Evolutionary conservation across 1,140 invertebrate species (phyloP), one percentile per base, ranked within the genome.

Genomic region (Drosophila murphyi): DNA sequence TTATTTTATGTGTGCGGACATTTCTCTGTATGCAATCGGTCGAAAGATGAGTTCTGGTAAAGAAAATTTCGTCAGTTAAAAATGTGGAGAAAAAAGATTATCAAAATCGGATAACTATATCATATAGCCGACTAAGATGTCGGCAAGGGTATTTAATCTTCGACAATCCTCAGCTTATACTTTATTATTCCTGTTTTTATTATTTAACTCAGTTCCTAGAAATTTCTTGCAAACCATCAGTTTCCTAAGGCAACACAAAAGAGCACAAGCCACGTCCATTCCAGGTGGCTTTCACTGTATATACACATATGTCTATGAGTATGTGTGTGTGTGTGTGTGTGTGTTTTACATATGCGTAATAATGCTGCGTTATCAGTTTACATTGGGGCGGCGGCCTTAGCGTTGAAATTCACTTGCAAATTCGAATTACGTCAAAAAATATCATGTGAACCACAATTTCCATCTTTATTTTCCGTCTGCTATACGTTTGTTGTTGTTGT

Each of bases 401-500:
- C 74, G 51, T n/a, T n/a, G n/a, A 82, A 82, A 82, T 78, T 82
- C 69, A 52, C 37, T 72, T 82, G 54, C 75, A 87, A 87, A 87
- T 87, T 83, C 69, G 76, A 80, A 88, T 88, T 88, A 87, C 83
- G 80, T 87, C 83, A 87, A 88, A 87, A 88, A 87, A 87, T 88
- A 88, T 87, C 83, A 88, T 82, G 80, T 80, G 83, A 80, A 82
- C 80, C 83, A 76, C 83, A 87, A 87, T 87, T 87, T 87, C 75
- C 78, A 77, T 86, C 63, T 80, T 69, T 69, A 69, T 62, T 57
- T 57, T 69, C 68, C 69, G 35, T 64, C 55, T 73, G 54, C 60
- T 72, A 68, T 39, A 0, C 20, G 20, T 80, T 68, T 63, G 48
- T 20, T 65, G 45, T 28, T 68, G 43, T 45, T 50, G 29, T 32